These are phyloP conservation scores for Drosophila mayri DNA, from an alignment of 1,140 invertebrate species.

Conservation along the genomic window DNA sequence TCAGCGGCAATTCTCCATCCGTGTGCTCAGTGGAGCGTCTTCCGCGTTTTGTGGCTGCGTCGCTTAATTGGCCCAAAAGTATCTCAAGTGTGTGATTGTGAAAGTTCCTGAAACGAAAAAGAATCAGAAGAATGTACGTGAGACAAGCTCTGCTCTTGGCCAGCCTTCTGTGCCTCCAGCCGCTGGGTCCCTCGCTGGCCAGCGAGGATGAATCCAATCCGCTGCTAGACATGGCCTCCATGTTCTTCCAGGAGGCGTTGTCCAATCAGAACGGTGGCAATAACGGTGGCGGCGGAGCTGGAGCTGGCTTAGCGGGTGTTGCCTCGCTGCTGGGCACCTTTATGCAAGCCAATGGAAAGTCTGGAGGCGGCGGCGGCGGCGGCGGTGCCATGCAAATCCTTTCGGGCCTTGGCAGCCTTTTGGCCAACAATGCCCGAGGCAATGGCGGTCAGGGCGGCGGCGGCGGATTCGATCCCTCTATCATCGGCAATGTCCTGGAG, in stretches of 20 bases:
- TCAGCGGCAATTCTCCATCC: conserved; percentile 12
- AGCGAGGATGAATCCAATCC: conserved; percentile 86
- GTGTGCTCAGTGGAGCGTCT: conserved; percentile 74
- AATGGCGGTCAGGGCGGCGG: conserved; percentile 48
- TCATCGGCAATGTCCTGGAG: conserved; percentile 85
- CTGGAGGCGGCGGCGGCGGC: conserved; percentile 54
- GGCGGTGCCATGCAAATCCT: conserved; percentile 84
- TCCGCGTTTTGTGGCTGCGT: conserved; percentile 62
- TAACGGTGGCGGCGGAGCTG: conserved; percentile 85
- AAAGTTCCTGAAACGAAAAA: conserved; percentile 74
- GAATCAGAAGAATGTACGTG: conserved; percentile 64
- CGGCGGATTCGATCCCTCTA: conserved; percentile 84
- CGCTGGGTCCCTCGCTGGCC: conserved; percentile 59
- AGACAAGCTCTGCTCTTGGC: conserved; percentile 72
- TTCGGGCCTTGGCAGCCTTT: conserved; percentile 84
- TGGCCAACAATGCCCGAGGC: conserved; percentile 70
- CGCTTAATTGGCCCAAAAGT: conserved; percentile 77
- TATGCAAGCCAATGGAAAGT: conserved; percentile 86
- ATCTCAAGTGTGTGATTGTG: conserved; percentile 82
- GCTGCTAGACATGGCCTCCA: conserved; percentile 86
- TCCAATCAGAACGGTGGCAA: conserved; percentile 85
- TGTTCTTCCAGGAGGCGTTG: conserved; percentile 86
- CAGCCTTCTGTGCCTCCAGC: conserved; percentile 73
- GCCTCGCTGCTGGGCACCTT: conserved; percentile 86
- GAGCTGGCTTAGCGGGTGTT: conserved; percentile 75